These are phyloP conservation scores for Siphlonurus alternatus DNA, from an alignment of 2,888 invertebrate genomes.

Conservation along the genomic window DNA sequence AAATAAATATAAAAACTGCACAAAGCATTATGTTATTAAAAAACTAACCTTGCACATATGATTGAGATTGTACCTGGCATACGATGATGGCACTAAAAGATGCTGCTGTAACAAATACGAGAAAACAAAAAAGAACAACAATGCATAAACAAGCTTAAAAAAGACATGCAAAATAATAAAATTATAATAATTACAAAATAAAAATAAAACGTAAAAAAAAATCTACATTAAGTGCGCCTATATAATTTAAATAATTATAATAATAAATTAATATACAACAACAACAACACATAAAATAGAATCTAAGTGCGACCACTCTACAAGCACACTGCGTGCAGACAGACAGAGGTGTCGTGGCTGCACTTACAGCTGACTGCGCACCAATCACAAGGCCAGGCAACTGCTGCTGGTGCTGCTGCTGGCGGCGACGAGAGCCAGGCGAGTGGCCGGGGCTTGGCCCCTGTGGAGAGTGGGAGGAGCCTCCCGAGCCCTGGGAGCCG, in stretches of 20 bases:
- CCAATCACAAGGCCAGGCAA: background rate
- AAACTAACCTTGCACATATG: slow-evolving; percentile 55
- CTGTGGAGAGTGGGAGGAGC: slow-evolving; percentile 21
- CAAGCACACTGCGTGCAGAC: background rate
- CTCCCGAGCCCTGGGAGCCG: slow-evolving; percentile 13
- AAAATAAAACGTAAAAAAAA: slow-evolving; percentile 6
- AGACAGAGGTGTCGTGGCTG: background rate
- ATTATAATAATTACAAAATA: background rate
- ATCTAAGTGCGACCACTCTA: background rate
- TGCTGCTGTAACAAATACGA: slow-evolving; percentile 57
- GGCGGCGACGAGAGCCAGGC: slow-evolving; percentile 13
- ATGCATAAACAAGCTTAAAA: slow-evolving; percentile 20
- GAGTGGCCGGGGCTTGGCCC: slow-evolving; percentile 15
- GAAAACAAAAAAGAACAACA: slow-evolving; percentile 37
- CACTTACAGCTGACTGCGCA: background rate
- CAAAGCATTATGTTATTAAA: too few relatives aligned
- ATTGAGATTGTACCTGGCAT: slow-evolving; percentile 62
- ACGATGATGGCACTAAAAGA: slow-evolving; percentile 55
- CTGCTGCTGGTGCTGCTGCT: slow-evolving; percentile 11
- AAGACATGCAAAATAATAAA: slow-evolving; percentile 12
- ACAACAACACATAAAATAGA: background rate
- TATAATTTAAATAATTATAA: slow-evolving; percentile 5
- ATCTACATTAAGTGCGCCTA: background rate
- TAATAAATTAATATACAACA: background rate
- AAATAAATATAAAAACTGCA: too few relatives aligned